These are phyloP conservation scores for Stomatorhinus ivindoensis DNA, from an alignment of 2,113 vertebrate species.

Conservation along the genomic window DNA sequence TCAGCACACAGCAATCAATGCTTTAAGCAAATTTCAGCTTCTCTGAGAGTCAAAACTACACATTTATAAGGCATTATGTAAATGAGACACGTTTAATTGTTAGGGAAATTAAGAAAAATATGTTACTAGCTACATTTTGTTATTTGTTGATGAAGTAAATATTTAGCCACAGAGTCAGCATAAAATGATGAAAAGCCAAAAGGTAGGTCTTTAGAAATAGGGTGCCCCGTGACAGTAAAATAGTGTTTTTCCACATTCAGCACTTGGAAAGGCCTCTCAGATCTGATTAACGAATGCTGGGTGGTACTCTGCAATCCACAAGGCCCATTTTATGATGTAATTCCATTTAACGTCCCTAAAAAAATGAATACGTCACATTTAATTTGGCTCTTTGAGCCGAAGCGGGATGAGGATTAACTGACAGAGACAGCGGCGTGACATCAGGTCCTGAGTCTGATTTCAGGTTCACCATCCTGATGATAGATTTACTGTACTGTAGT, in stretches of 20 bases:
- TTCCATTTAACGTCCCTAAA: neutral
- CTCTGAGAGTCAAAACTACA: neutral
- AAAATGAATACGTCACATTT: neutral
- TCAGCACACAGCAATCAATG: neutral
- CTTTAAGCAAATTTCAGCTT: neutral
- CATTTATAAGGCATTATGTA: neutral
- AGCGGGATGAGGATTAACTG: neutral
- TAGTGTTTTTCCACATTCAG: neutral
- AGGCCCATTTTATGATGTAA: neutral
- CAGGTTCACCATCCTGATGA: neutral
- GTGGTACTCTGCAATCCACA: neutral
- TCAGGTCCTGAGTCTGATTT: neutral
- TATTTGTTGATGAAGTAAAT: neutral
- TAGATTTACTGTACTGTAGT: neutral
- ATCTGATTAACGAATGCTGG: neutral
- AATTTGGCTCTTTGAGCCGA: neutral
- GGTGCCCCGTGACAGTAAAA: neutral
- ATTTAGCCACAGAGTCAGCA: neutral
- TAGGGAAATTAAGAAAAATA: neutral
- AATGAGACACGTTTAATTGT: neutral
- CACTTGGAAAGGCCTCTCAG: neutral
- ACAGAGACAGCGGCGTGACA: neutral
- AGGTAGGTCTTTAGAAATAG: neutral
- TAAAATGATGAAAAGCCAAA: neutral
- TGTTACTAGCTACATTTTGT: neutral